phyloP scores from a whole-genome alignment of 2,113 vertebrate genomes.

The Microtus montanus region DNA sequence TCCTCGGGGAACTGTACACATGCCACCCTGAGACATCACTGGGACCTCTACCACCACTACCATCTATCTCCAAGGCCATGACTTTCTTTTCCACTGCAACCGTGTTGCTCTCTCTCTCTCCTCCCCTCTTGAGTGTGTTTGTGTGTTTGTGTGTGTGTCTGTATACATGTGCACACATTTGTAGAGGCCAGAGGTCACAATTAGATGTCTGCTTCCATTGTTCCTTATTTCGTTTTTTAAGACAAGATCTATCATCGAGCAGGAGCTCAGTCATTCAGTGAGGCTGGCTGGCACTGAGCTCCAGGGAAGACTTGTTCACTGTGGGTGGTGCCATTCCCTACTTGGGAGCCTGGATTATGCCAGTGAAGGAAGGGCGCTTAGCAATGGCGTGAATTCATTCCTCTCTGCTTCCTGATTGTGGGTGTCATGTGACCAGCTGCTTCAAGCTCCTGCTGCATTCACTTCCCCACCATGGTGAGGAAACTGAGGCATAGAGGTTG shows the following conservation, averaged over 20 bases:
- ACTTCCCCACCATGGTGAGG: not conserved
- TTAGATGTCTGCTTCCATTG: not conserved
- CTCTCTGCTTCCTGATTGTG: not conserved
- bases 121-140: not conserved
- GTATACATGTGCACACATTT: not conserved
- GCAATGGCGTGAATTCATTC: not conserved
- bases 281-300: not conserved
- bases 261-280: not conserved
- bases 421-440: not conserved
- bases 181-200: not conserved
- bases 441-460: not conserved
- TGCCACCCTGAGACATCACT: fast-evolving
- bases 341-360: too few species aligned
- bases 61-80: not conserved
- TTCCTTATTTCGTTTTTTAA: not conserved
- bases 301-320: not conserved
- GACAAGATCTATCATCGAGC: not conserved
- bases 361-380: too few species aligned
- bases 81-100: not conserved
- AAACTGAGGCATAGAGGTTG: not conserved
- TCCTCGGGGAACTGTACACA: not conserved
- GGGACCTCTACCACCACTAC: too few species aligned
- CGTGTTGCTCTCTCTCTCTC: not conserved
- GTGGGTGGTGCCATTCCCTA: not conserved
- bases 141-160: not conserved